Conservation (phyloP, 2,888 invertebrate genomes). For the Vannuccia rotundouncinata region DNA sequence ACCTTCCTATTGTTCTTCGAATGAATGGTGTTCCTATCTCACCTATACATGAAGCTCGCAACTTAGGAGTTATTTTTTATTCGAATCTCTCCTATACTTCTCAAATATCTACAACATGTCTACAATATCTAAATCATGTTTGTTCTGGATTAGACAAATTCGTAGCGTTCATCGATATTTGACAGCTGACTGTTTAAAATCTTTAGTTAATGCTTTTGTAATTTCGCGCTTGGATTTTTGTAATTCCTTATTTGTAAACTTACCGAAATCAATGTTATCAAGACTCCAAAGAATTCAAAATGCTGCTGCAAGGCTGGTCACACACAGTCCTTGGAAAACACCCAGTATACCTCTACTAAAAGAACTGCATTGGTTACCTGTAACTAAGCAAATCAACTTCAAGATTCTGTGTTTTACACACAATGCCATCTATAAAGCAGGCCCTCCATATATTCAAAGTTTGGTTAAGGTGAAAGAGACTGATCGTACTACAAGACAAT, state of each 20-base stretch:
- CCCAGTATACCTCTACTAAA: background rate
- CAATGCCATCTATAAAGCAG: slow-evolving; percentile 13
- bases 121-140: slow-evolving; percentile 4
- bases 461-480: slow-evolving; percentile 20
- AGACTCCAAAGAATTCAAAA: slow-evolving; percentile 10
- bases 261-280: slow-evolving; percentile 26
- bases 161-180: slow-evolving; percentile 2
- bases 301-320: slow-evolving; percentile 19
- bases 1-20: slow-evolving; percentile 4
- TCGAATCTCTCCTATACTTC: slow-evolving; percentile 1
- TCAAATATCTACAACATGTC: slow-evolving; percentile 18
- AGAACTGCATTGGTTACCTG: slow-evolving; percentile 20
- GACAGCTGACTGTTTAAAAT: slow-evolving; percentile 9
- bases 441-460: slow-evolving; percentile 1
- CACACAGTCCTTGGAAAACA: slow-evolving; percentile 13
- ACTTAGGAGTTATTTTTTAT: slow-evolving; percentile 1
- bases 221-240: slow-evolving; percentile 6
- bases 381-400: background rate
- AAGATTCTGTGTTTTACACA: slow-evolving; percentile 14
- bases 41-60: slow-evolving; percentile 26
- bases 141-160: slow-evolving; percentile 20
- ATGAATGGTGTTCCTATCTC: slow-evolving; percentile 21
- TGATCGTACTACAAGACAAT: slow-evolving; percentile 11
- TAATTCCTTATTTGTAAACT: slow-evolving; percentile 13
- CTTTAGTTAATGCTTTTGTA: slow-evolving; percentile 19